Conservation (phyloP, 1,140 invertebrate species). For the Brachionus paranguensis region DNA sequence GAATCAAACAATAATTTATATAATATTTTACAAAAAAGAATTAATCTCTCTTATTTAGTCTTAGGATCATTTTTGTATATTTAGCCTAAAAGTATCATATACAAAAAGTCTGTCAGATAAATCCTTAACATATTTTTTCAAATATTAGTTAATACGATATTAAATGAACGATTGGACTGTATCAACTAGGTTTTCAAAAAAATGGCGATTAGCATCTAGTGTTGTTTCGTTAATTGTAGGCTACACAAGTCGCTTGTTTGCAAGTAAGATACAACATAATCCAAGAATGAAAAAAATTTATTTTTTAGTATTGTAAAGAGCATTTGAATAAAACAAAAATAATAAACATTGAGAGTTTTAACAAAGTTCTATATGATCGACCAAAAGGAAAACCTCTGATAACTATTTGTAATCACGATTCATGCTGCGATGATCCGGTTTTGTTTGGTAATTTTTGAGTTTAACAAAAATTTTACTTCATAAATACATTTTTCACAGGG, state of each 20-base stretch:
- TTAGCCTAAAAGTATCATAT: not conserved
- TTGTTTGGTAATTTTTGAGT: slow-evolving; percentile 14
- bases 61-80: not conserved
- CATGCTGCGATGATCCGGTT: slow-evolving; percentile 37
- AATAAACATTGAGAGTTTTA: not conserved
- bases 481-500: not conserved
- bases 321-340: slow-evolving; percentile 29
- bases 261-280: not conserved
- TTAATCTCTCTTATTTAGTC: not conserved
- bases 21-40: not conserved
- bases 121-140: not conserved
- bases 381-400: slow-evolving; percentile 37
- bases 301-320: slow-evolving; percentile 3
- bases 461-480: not conserved
- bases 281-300: not conserved
- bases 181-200: slow-evolving; percentile 5
- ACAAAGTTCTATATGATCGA: not conserved
- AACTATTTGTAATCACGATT: slow-evolving; percentile 36
- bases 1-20: not conserved
- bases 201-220: slow-evolving; percentile 27
- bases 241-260: slow-evolving; percentile 8
- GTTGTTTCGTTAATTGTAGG: slow-evolving; percentile 7
- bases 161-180: slow-evolving; percentile 32
- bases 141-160: not conserved
- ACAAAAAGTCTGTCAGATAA: not conserved